These are phyloP conservation scores for Melanogrammus aeglefinus DNA, from an alignment of 2,797 vertebrate species.

Conservation along the genomic window DNA sequence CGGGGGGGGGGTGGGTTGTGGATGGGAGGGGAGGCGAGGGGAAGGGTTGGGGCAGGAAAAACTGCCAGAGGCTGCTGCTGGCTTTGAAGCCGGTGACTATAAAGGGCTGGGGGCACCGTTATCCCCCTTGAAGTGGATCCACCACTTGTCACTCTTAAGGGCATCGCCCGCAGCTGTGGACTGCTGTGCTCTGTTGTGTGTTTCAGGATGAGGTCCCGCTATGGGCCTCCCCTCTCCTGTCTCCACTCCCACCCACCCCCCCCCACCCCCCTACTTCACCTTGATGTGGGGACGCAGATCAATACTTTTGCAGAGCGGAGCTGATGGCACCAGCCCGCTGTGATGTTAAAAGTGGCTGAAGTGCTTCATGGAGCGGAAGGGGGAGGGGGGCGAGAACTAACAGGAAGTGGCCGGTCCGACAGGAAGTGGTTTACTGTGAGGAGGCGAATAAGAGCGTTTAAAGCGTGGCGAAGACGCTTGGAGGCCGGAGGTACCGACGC, in stretches of 20 bases:
- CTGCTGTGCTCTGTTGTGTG: conserved; percentile 51
- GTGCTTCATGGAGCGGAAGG: conserved; percentile 49
- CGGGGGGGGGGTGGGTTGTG: conserved; percentile 34
- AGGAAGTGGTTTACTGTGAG: conserved; percentile 60
- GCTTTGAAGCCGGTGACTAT: conserved; percentile 75
- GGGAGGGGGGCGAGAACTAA: conserved; percentile 22
- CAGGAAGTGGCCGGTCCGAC: conserved; percentile 47
- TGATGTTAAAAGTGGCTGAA: conserved; percentile 67
- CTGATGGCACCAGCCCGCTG: conserved; percentile 68
- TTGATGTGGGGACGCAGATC: conserved; percentile 78
- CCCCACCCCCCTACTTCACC: conserved; percentile 43
- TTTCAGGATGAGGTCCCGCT: conserved; percentile 73
- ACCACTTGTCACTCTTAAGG: conserved; percentile 74
- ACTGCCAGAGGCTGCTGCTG: conserved; percentile 66
- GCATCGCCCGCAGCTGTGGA: conserved; percentile 72
- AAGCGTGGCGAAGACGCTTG: conserved; percentile 48
- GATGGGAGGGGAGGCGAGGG: conserved; percentile 30
- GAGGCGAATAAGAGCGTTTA: conserved; percentile 55
- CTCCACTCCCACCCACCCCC: conserved; percentile 28
- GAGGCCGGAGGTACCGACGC: conserved; percentile 19
- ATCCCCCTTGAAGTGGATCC: conserved; percentile 75
- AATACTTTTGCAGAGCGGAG: conserved; percentile 69
- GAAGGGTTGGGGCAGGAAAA: conserved; percentile 37
- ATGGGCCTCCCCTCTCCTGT: conserved; percentile 61
- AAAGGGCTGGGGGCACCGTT: conserved; percentile 73